These are phyloP conservation scores for Enteromius thamalakanensis DNA, from an alignment of 2,797 vertebrate genomes.

Conservation along the genomic window DNA sequence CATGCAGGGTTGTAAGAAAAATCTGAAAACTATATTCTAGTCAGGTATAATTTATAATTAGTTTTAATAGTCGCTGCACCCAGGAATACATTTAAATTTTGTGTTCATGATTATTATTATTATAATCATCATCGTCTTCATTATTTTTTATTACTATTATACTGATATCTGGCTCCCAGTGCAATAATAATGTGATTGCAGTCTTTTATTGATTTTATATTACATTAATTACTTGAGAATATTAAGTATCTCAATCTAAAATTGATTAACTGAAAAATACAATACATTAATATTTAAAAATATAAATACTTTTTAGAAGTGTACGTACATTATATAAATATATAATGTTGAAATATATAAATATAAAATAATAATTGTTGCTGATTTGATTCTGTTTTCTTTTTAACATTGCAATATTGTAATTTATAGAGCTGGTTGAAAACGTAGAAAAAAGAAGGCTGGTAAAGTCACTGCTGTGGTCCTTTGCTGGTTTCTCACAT, in stretches of 20 bases:
- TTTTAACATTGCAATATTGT: background rate
- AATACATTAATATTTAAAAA: background rate
- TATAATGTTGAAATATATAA: too few relatives aligned
- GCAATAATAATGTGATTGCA: background rate
- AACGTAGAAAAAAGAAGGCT: background rate
- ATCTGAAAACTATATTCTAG: background rate
- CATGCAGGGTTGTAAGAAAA: background rate
- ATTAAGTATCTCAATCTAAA: background rate
- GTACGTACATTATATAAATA: background rate
- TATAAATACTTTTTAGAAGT: background rate
- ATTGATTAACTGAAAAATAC: background rate
- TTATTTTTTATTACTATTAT: background rate
- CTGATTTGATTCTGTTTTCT: background rate
- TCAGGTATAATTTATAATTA: background rate
- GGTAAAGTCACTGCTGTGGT: background rate
- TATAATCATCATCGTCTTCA: too few relatives aligned
- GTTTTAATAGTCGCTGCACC: background rate
- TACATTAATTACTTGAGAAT: background rate
- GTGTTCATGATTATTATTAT: background rate
- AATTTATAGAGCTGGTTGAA: background rate
- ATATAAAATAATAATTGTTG: background rate
- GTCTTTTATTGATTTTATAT: background rate
- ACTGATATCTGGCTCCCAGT: background rate
- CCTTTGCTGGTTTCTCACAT: background rate
- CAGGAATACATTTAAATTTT: background rate